phyloP scores from a whole-genome alignment of 2,888 invertebrate species.

The Tridacna gigas region DNA sequence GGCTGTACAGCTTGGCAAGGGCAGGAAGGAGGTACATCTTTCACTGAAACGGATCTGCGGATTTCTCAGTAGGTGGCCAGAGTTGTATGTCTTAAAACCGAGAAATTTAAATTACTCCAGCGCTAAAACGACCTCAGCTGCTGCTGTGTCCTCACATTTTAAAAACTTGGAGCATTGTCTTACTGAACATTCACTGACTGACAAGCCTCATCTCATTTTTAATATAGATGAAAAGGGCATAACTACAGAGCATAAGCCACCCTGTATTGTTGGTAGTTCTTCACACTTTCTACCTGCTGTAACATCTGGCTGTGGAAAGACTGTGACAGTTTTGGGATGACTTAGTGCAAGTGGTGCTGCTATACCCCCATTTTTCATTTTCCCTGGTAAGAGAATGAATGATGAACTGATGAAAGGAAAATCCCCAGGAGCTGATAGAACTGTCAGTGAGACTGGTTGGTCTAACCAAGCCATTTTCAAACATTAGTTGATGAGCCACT shows the following conservation, averaged over 20 bases:
- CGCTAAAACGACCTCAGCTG: slow-evolving; percentile 24
- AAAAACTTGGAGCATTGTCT: slow-evolving; percentile 7
- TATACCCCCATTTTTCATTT: no score
- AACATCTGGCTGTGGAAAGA: slow-evolving; percentile 15
- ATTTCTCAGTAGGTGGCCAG: slow-evolving; percentile 38
- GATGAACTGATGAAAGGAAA: no score
- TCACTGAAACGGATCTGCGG: slow-evolving; percentile 43
- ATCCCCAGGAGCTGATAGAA: no score
- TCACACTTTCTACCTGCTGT: slow-evolving; percentile 2
- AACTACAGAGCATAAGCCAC: slow-evolving; percentile 25
- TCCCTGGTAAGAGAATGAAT: no score
- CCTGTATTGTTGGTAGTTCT: slow-evolving; percentile 14
- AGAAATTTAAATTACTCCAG: slow-evolving; percentile 25
- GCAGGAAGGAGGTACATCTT: slow-evolving; percentile 16
- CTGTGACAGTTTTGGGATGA: slow-evolving; percentile 15
- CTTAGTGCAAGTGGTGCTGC: no score
- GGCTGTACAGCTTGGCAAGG: slow-evolving; percentile 37
- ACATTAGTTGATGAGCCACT: background rate
- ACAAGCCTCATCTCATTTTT: slow-evolving; percentile 29
- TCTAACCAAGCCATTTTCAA: background rate
- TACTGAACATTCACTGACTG: background rate
- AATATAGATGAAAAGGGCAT: slow-evolving; percentile 48
- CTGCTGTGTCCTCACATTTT: slow-evolving; percentile 24
- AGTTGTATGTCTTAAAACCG: slow-evolving; percentile 38
- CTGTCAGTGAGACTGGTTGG: background rate